phyloP scores from a whole-genome alignment of 2,888 invertebrate genomes.

The Calliphora vomitoria region DNA sequence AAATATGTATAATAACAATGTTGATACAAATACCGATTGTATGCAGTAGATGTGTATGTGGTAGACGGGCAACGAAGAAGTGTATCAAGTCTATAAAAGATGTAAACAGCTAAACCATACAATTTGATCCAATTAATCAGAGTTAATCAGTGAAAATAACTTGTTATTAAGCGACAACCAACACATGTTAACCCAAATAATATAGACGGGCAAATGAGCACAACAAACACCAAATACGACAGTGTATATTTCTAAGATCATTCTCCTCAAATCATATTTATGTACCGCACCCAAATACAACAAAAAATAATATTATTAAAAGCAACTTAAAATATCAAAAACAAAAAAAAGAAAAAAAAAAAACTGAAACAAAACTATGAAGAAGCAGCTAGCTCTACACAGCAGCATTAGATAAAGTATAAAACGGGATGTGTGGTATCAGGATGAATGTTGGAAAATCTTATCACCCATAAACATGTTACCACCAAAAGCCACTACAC shows the following conservation, averaged over 20 bases:
- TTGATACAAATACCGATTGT: slow-evolving; percentile 31
- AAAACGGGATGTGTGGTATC: slow-evolving; percentile 69
- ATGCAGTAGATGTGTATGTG: not conserved
- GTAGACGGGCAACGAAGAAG: slow-evolving; percentile 33
- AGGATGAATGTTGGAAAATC: slow-evolving; percentile 59
- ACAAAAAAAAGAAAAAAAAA: not conserved
- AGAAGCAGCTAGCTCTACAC: slow-evolving; percentile 21
- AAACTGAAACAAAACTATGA: not conserved
- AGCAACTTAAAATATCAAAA: not conserved
- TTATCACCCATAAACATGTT: slow-evolving; percentile 67
- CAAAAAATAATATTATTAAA: not conserved
- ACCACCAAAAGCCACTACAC: slow-evolving; percentile 69
- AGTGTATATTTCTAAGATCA: slow-evolving; percentile 58
- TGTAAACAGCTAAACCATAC: slow-evolving; percentile 70
- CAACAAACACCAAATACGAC: slow-evolving; percentile 45
- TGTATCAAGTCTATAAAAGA: slow-evolving; percentile 57
- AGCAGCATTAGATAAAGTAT: slow-evolving; percentile 43
- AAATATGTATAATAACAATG: slow-evolving; percentile 52
- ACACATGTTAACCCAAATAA: slow-evolving; percentile 75
- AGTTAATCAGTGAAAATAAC: slow-evolving; percentile 74
- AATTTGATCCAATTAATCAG: slow-evolving; percentile 74
- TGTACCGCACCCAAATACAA: slow-evolving; percentile 62
- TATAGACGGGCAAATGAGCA: slow-evolving; percentile 70
- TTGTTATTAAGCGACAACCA: slow-evolving; percentile 74
- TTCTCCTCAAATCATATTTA: slow-evolving; percentile 48